These are phyloP conservation scores for Ceratosolen solmsi DNA, from an alignment of 1,140 invertebrate genomes.

Conservation along the genomic window DNA sequence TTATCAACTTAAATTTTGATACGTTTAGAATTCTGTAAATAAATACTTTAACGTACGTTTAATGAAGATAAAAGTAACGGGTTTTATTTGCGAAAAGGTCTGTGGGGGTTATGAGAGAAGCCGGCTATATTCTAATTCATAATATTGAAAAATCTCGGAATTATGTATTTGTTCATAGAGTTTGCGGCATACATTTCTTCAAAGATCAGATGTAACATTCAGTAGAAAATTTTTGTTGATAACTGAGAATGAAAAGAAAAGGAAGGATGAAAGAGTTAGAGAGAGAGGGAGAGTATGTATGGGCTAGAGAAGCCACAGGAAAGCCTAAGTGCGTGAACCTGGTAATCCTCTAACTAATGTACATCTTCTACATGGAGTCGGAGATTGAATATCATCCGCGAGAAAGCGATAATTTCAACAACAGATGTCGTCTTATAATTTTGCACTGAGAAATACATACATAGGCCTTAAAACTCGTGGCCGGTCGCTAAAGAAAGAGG, in stretches of 20 bases:
- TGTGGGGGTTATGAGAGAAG: no score
- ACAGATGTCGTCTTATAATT: conserved; percentile 50
- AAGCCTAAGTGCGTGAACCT: not conserved
- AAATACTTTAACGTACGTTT: no score
- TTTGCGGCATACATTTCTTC: conserved; percentile 5
- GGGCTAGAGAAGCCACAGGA: conserved; percentile 10
- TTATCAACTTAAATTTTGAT: no score
- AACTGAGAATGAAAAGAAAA: not conserved
- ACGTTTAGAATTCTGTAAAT: no score
- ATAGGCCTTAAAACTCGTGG: not conserved
- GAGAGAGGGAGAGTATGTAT: not conserved
- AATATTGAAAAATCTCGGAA: not conserved
- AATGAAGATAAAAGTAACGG: conserved; percentile 20
- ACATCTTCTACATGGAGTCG: not conserved
- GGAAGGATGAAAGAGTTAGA: conserved; percentile 5
- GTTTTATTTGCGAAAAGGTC: not conserved
- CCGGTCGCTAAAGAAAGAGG: not conserved
- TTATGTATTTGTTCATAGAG: not conserved
- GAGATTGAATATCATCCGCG: conserved; percentile 49
- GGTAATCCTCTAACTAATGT: conserved; percentile 50
- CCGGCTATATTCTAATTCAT: conserved; percentile 17
- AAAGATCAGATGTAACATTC: conserved; percentile 32
- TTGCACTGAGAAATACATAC: not conserved
- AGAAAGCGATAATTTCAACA: conserved; percentile 48
- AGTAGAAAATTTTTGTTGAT: conserved; percentile 19